Evolutionary conservation across 1,140 invertebrate genomes (phyloP).

Genomic region (Platyura marginata): DNA sequence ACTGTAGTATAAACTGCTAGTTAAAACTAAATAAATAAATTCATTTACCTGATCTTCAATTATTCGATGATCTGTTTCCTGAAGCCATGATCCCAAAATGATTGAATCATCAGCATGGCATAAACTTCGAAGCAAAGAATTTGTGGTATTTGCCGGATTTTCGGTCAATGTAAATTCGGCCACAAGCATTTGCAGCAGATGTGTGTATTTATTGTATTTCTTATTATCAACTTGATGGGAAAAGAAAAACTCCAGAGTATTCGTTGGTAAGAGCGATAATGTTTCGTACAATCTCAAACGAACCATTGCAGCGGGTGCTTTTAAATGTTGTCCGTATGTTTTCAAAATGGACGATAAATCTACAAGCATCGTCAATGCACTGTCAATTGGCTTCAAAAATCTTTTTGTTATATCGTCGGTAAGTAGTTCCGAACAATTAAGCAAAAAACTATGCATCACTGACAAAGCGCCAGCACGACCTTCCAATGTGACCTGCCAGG

Average conservation of each 20-base stretch:
- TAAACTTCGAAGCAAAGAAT: constrained; percentile 64
- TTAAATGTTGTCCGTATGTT: constrained; percentile 82
- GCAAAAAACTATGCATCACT: constrained; percentile 83
- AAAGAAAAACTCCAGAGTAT: constrained; percentile 69
- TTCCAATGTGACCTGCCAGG: constrained; percentile 97
- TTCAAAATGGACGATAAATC: constrained; percentile 85
- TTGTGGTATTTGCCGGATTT: constrained; percentile 87
- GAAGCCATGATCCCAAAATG: constrained; percentile 69
- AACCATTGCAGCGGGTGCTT: constrained; percentile 84
- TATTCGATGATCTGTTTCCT: constrained; percentile 89
- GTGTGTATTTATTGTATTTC: constrained; percentile 57
- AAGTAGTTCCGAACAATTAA: constrained; percentile 76
- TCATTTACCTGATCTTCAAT: constrained; percentile 88
- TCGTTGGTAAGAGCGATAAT: constrained; percentile 61
- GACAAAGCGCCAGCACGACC: constrained; percentile 89
- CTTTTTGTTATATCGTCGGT: constrained; percentile 80
- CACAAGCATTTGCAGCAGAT: constrained; percentile 80
- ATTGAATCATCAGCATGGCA: constrained; percentile 85
- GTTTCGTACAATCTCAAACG: constrained; percentile 82
- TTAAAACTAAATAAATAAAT: neutral
- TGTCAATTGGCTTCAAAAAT: constrained; percentile 80
- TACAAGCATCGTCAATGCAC: constrained; percentile 80
- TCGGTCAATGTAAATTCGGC: constrained; percentile 93
- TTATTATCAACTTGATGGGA: constrained; percentile 60
- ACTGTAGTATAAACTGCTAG: neutral